Percentiles rank a stretch among this genome's conserved stretches.
phyloP scores from a whole-genome alignment of 2,113 vertebrate species.

The Colaptes auratus region DNA sequence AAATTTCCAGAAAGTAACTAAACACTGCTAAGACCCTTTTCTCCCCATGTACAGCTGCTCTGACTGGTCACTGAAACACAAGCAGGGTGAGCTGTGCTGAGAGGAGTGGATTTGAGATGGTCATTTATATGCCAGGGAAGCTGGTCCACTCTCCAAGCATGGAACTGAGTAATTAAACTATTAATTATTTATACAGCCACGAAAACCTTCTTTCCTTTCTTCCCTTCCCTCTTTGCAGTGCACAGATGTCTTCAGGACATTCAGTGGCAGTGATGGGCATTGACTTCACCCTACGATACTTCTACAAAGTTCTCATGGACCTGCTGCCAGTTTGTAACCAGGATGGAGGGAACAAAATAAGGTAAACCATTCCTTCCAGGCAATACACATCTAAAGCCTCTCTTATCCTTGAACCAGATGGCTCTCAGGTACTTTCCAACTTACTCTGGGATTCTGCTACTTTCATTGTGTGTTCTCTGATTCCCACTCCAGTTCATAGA shows the following conservation, averaged over 20 bases:
- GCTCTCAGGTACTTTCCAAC: neutral
- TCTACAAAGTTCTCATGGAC: conserved; percentile 97
- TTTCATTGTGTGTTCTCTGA: neutral
- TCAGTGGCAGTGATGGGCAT: conserved; percentile 97
- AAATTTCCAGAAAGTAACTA: neutral
- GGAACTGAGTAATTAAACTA: neutral
- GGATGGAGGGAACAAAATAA: conserved; percentile 95
- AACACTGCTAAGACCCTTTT: neutral
- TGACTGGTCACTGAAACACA: neutral
- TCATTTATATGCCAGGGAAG: neutral
- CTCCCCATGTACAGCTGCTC: neutral
- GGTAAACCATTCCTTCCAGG: conserved; percentile 72
- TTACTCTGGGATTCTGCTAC: neutral
- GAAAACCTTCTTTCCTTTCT: neutral
- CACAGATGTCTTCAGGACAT: conserved; percentile 88
- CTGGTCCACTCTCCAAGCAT: neutral
- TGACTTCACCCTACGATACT: conserved; percentile 96
- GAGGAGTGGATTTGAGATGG: neutral
- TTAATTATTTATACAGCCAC: neutral
- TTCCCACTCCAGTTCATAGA: neutral
- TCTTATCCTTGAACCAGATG: neutral
- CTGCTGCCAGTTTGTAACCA: conserved; percentile 95
- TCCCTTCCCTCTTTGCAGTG: conserved; percentile 52
- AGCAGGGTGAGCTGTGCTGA: neutral
- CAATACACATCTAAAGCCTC: fast-evolving